A percentile compares a stretch with the other conserved stretches of the same genome.
phyloP scores from a whole-genome alignment of 2,113 vertebrate genomes.

The Terrapene triunguis region DNA sequence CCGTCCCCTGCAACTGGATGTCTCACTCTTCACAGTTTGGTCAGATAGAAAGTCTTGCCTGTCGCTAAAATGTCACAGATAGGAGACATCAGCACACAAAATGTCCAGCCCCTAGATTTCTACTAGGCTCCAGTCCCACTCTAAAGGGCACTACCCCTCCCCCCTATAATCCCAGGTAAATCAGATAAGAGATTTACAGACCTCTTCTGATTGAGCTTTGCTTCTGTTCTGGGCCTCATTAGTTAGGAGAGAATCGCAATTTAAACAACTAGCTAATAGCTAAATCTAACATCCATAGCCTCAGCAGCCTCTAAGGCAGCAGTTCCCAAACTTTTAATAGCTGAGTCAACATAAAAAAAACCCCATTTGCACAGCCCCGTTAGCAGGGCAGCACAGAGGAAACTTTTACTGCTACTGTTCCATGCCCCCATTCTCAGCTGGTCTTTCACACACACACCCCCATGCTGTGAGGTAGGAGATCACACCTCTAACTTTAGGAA shows the following conservation, averaged over 20 bases:
- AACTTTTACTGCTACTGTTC: not conserved
- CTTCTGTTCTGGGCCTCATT: not conserved
- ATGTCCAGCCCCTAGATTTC: rapidly evolving
- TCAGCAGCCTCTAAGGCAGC: not conserved
- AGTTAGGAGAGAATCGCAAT: not conserved
- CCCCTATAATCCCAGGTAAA: not conserved
- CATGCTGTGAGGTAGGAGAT: not conserved
- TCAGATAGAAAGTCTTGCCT: not conserved
- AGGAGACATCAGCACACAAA: rapidly evolving
- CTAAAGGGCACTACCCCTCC: not conserved
- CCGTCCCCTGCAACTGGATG: not conserved
- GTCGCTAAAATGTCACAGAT: not conserved
- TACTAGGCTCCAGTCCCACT: not conserved
- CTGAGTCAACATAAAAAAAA: not conserved
- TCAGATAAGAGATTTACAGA: not conserved
- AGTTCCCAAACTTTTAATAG: not conserved
- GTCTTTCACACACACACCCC: not conserved
- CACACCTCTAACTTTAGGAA: not conserved
- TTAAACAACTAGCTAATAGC: slow-evolving; percentile 38
- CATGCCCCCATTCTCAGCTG: not conserved
- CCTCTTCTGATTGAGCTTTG: not conserved
- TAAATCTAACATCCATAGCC: not conserved
- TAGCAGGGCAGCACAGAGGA: not conserved
- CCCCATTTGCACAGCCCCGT: no score
- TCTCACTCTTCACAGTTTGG: not conserved